These are phyloP conservation scores for Yponomeuta malinellus DNA, from an alignment of 2,888 invertebrate genomes.

Conservation along the genomic window DNA sequence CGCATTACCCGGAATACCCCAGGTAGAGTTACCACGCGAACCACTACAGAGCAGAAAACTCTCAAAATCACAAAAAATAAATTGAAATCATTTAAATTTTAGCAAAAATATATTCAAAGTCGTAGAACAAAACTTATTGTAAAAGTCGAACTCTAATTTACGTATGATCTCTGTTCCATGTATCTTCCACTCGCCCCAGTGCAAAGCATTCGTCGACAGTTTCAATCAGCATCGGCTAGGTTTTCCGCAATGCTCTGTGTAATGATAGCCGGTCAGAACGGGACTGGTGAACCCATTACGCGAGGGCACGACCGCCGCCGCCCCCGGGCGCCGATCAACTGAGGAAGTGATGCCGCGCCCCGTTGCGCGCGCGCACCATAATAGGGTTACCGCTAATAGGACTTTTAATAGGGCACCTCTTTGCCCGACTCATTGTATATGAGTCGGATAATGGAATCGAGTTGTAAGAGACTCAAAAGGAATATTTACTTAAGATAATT, in stretches of 20 bases:
- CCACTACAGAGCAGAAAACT: too few relatives aligned
- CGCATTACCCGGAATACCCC: too few relatives aligned
- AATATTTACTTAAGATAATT: background rate
- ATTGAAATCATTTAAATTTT: too few relatives aligned
- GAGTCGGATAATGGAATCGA: background rate
- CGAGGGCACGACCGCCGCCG: constrained; percentile 56
- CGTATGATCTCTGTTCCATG: too few relatives aligned
- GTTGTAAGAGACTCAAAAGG: background rate
- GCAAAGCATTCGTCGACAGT: background rate
- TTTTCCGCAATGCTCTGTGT: constrained; percentile 5
- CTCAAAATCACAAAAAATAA: too few relatives aligned
- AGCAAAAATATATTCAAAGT: too few relatives aligned
- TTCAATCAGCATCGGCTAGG: constrained; percentile 11
- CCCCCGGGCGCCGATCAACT: constrained; percentile 55
- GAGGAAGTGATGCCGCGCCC: constrained; percentile 44
- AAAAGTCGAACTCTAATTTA: too few relatives aligned
- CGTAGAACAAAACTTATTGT: too few relatives aligned
- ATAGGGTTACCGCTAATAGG: constrained; percentile 22
- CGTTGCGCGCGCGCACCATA: constrained; percentile 37
- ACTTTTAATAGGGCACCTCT: background rate
- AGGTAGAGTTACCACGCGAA: too few relatives aligned
- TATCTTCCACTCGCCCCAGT: background rate
- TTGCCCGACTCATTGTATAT: background rate
- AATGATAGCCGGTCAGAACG: constrained; percentile 28
- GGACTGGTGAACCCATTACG: constrained; percentile 53